Base-by-base conservation (phyloP, 2,113 vertebrate species). In the Gallinago jamesoni region DNA sequence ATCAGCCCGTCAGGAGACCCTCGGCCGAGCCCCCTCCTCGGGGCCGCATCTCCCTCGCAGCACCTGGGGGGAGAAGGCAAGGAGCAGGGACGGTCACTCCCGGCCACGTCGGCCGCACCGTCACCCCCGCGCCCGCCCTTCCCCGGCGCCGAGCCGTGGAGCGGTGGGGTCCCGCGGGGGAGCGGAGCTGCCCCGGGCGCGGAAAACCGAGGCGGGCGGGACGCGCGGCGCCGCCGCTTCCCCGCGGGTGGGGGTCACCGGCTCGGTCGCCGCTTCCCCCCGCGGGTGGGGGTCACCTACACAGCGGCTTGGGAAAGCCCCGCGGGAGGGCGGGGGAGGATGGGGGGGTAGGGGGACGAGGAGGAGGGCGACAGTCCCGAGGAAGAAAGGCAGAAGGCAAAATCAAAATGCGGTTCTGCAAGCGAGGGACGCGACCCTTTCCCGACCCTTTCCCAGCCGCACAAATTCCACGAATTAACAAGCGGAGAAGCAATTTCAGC, bases 1-100 rank as follows among this genome's bases (percentile, higher is more conserved):
- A 9, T 88, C 93, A 47, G 63, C 69, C 78, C 43, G 37, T 33
- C 55, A 39, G 75, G 52, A 84, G 79, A 69, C 28, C 66, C 94
- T 52, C 45, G 53, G 76, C 80, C 30, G 67, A 75, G 81, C 72
- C 78, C 67, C 69, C 41, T 76, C 48, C 81, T 77, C 25, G 67
- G 88, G 5, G 95, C 83, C 84, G 86, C 96, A 91, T 97, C 47
- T 37, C 89, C 52, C 84, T 80, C 52, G 64, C 81, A 85, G 25
- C 87, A 72, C 96, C 98, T 98, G 96, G 52, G 52, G 52, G 85
- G 94, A 95, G 76, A 89, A 81, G 92, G 77, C 92, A 97, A 95
- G 91, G 67, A 68, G 91, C 69, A 69, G 53, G 9, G 57, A 45
- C 6, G 1, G 83, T 90, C 83, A 94, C 11, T 1, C 18, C 24